Evolutionary conservation across 2,888 invertebrate genomes (phyloP).

Genomic region (Athrips mouffetella): DNA sequence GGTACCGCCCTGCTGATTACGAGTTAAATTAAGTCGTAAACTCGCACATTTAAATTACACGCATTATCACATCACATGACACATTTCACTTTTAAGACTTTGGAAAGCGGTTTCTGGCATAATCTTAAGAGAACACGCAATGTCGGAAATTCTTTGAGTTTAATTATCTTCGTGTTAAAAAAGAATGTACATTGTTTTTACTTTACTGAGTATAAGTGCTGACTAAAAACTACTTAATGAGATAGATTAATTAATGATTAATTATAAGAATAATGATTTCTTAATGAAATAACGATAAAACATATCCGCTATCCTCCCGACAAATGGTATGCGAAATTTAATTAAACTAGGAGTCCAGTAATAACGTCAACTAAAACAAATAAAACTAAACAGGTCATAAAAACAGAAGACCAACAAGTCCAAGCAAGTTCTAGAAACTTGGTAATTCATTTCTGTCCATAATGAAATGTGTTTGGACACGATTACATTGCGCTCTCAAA

Average conservation of each 20-base stretch:
- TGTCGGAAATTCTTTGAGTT: too few species aligned
- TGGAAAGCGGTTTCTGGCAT: slow-evolving; percentile 1
- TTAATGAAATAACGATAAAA: too few species aligned
- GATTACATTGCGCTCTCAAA: not conserved
- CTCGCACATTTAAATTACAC: slow-evolving; percentile 66
- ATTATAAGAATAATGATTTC: too few species aligned
- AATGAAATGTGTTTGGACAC: not conserved
- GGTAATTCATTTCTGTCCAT: not conserved
- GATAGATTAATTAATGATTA: too few species aligned
- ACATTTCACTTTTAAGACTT: not conserved
- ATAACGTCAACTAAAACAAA: not conserved
- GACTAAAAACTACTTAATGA: not conserved
- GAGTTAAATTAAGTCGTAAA: slow-evolving; percentile 75
- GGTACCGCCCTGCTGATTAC: slow-evolving; percentile 67
- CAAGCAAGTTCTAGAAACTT: not conserved
- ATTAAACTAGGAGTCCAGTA: too few species aligned
- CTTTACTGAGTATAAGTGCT: not conserved
- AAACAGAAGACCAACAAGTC: too few species aligned
- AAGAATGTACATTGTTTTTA: not conserved
- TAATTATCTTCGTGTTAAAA: too few species aligned
- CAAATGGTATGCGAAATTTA: too few species aligned
- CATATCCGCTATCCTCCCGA: too few species aligned
- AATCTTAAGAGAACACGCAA: slow-evolving; percentile 1
- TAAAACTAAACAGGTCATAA: not conserved
- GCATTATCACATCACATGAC: slow-evolving; percentile 51